Evolutionary conservation across 1,140 invertebrate genomes (phyloP), one percentile per base, ranked within the genome.

Genomic region (Aphidius gifuensis): DNA sequence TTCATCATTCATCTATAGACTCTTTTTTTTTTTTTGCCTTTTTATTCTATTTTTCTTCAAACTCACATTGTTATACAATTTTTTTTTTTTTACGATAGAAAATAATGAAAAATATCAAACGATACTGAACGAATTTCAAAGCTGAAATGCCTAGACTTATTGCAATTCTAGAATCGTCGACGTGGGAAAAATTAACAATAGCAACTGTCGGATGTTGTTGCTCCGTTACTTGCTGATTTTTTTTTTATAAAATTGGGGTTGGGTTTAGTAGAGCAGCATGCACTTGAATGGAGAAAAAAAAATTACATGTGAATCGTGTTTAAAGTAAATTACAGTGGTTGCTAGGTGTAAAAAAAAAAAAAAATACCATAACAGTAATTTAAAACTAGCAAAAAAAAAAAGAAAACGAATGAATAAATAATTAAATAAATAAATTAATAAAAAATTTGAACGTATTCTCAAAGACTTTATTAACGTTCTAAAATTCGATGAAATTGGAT

Each of bases 161-260:
- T 61, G 59, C 49, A 49, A 61, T 61, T 61, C 59, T 45, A 21
- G 49, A 46, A 54, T 54, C 59, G 59, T 61, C 59, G 39, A n/a
- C 43, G 21, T 23, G 11, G 44, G 55, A 46, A 32, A 32, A 32
- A 32, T 32, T 32, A 32, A 32, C 23, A 32, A 32, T 32, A 32
- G 23, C 23, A 32, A 32, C 23, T 32, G 23, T 32, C 23, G 23
- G 23, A 32, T 51, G 40, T 8, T 60, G n/a, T 45, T 38, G 16
- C 38, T 57, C 55, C 16, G 47, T 58, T 43, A 5, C 45, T 8
- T 58, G n/a, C 21, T 58, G 2, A 6, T 46, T 58, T 46, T 9
- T 46, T 23, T 8, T 46, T 8, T 38, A 23, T 59, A 50, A 32
- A 7, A 16, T 39, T 54, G 23, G 23, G 23, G 23, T 32, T 32